Conservation (phyloP, 2,113 vertebrate genomes). For the Corvus hawaiiensis region DNA sequence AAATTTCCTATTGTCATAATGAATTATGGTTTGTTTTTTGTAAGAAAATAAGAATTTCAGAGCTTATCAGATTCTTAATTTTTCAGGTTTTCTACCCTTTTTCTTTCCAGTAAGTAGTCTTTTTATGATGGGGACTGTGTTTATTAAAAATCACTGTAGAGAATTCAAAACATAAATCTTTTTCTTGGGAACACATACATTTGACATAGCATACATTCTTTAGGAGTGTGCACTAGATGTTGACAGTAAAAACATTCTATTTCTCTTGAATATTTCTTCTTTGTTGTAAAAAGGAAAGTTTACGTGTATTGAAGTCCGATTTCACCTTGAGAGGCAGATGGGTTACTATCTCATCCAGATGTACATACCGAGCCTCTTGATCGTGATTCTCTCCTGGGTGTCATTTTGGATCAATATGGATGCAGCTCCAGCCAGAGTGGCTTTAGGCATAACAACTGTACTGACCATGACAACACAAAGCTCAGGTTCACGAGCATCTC, state of each 20-base stretch:
- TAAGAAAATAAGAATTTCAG: neutral
- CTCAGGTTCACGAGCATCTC: conserved; percentile 92
- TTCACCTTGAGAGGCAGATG: conserved; percentile 97
- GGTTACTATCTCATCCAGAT: conserved; percentile 99
- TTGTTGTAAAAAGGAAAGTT: conserved; percentile 83
- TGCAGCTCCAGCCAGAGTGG: conserved; percentile 92
- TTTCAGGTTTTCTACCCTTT: neutral
- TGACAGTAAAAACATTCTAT: neutral
- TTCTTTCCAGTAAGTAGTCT: neutral
- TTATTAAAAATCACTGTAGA: neutral
- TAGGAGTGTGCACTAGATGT: neutral
- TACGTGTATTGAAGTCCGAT: conserved; percentile 95
- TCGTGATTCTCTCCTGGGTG: conserved; percentile 95
- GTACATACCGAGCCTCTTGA: conserved; percentile 88
- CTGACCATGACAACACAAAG: conserved; percentile 99
- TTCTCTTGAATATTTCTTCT: conserved; percentile 14
- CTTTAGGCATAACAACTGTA: conserved; percentile 95
- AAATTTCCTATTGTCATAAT: neutral
- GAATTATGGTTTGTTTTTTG: neutral
- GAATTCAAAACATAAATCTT: neutral
- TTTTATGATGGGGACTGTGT: neutral
- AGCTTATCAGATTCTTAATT: neutral
- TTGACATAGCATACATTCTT: neutral
- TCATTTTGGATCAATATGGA: conserved; percentile 96
- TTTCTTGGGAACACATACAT: neutral